A percentile compares a stretch with the other conserved stretches of the same genome.
phyloP scores from a whole-genome alignment of 2,888 invertebrate species.

The Chrysina gloriosa region DNA sequence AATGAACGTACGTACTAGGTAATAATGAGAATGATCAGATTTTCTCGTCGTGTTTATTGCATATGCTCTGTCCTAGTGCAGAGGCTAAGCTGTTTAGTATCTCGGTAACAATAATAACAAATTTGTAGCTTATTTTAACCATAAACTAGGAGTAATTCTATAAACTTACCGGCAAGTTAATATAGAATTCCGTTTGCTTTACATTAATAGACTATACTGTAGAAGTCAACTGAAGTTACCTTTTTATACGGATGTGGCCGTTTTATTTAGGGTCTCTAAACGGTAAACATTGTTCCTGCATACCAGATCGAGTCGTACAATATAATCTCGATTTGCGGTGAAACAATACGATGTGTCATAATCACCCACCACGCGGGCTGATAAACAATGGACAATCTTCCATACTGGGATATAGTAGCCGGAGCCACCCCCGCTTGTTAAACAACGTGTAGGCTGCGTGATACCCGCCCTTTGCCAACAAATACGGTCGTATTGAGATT shows the following conservation, averaged over 20 bases:
- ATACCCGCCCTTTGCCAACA: slow-evolving; percentile 48
- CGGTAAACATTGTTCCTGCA: slow-evolving; percentile 6
- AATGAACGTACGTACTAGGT: no score
- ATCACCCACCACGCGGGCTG: slow-evolving; percentile 46
- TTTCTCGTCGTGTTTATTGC: no score
- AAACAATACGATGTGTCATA: slow-evolving; percentile 49
- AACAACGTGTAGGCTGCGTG: slow-evolving; percentile 48
- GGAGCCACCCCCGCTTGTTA: slow-evolving; percentile 47
- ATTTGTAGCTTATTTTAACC: no score
- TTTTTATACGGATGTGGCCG: background rate
- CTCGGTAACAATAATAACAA: no score
- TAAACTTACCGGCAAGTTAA: no score
- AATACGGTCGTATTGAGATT: slow-evolving; percentile 48
- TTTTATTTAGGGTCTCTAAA: slow-evolving; percentile 2
- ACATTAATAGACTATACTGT: no score
- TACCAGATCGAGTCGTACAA: slow-evolving; percentile 17
- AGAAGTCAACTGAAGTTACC: no score
- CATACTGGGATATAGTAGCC: slow-evolving; percentile 50
- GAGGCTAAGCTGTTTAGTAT: no score
- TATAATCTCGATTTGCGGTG: slow-evolving; percentile 39
- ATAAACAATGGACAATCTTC: slow-evolving; percentile 49
- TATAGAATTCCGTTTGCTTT: no score
- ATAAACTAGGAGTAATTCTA: no score
- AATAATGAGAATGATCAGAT: no score
- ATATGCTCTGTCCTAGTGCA: no score